Evolutionary conservation across 2,888 invertebrate species (phyloP).

Genomic region (Bimastos eiseni): DNA sequence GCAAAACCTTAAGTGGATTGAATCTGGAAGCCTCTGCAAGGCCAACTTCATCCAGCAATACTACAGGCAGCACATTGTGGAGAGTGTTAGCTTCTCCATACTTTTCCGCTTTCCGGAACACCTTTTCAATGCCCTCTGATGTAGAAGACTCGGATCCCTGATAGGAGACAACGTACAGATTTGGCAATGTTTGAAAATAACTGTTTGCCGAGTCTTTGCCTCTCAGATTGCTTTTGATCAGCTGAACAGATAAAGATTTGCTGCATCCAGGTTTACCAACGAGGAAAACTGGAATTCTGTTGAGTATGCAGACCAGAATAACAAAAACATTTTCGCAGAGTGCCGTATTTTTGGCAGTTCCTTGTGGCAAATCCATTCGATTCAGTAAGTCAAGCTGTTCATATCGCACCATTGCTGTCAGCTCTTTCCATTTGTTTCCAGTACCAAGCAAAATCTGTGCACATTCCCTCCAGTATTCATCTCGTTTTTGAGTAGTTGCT

Average conservation of each 20-base stretch:
- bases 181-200: constrained; percentile 3
- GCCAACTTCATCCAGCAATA: background rate
- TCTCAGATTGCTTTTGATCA: constrained; percentile 19
- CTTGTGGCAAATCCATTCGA: background rate
- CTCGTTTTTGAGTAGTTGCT: background rate
- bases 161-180: constrained; percentile 15
- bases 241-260: constrained; percentile 2
- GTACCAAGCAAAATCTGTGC: background rate
- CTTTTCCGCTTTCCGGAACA: background rate
- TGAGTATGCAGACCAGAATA: background rate
- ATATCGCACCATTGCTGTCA: constrained; percentile 7
- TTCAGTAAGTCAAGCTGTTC: constrained; percentile 16
- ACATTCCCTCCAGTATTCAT: constrained; percentile 20
- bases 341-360: constrained; percentile 3
- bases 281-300: background rate
- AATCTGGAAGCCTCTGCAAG: constrained; percentile 10
- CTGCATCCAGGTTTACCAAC: constrained; percentile 23
- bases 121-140: background rate
- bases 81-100: background rate
- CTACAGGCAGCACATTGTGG: background rate
- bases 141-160: constrained; percentile 16
- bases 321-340: constrained; percentile 21
- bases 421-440: background rate
- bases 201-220: background rate
- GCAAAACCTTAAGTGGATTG: constrained; percentile 16